Evolutionary conservation across 2,888 invertebrate species (phyloP), one percentile per base, ranked within the genome.

Genomic region (Blastobasis lacticolella): DNA sequence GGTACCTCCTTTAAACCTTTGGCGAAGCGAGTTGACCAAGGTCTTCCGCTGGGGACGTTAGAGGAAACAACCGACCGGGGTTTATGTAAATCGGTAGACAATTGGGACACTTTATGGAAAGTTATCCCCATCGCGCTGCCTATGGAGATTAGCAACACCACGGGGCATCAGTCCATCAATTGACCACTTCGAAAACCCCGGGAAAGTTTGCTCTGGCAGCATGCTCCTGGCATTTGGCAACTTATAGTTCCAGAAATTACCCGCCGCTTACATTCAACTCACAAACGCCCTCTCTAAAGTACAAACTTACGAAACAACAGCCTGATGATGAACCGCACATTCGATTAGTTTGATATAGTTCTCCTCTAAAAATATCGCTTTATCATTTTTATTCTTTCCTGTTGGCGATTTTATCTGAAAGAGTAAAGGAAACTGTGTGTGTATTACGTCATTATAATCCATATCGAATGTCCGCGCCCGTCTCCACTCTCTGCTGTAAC

Each of bases 291-390:
- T 41, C 9, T 41, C 2, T 41, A 9, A 38, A 10, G 7, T 5
- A 37, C 6, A 37, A 44, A 67, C 81, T 75, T 67, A 87, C 88
- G 60, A 63, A 4, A 78, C 66, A 10, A 86, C 65, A 38, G 73
- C 71, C 58, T 85, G 81, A 55, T 88, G 78, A 8, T 87, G 88
- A 43, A 68, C 70, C 9, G 85, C 67, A 53, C 86, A 86, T 51
- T 77, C 71, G 4, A 76, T 63, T 0, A 88, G 66, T 46, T 62
- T 78, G 5, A 59, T 61, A 53, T 76, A 71, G 56, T 85, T 81
- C 3, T 69, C 57, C 0, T 63, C 54, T 23, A 23, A 23, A 23
- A 23, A 23, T 23, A 23, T 23, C 23, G 23, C 23, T 23, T 23
- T 23, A 23, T 23, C 23, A 23, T 23, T 23, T 23, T 23, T 23